A percentile compares a stretch with the other conserved stretches of the same genome.
Conservation (phyloP, 2,888 invertebrate species). For the Stenolophus ochropezus region DNA sequence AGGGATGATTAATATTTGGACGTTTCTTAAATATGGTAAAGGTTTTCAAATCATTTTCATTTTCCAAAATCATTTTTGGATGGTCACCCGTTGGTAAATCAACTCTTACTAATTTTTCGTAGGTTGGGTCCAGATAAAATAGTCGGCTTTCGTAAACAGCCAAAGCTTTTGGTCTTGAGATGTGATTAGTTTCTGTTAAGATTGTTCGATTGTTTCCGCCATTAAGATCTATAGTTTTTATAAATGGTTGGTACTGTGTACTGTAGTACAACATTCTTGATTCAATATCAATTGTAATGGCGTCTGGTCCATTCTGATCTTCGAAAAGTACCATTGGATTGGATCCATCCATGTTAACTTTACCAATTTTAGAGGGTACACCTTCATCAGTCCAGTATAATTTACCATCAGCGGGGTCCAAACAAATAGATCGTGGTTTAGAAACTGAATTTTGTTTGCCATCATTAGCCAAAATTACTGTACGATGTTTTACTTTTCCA, state of each 20-base stretch:
- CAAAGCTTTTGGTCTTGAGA: conserved; percentile 86
- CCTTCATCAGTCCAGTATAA: conserved; percentile 98
- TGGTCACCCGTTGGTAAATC: conserved; percentile 88
- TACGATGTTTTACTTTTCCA: conserved; percentile 87
- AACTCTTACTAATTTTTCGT: conserved; percentile 91
- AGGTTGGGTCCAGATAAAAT: conserved; percentile 91
- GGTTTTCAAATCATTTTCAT: conserved; percentile 91
- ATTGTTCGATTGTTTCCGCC: conserved; percentile 83
- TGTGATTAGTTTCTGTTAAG: conserved; percentile 81
- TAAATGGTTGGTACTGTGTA: conserved; percentile 82
- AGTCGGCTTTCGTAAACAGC: conserved; percentile 88
- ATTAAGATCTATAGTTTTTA: conserved; percentile 83
- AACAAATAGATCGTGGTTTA: conserved; percentile 88
- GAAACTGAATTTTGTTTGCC: conserved; percentile 91
- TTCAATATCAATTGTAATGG: conserved; percentile 87
- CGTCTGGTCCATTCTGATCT: conserved; percentile 84
- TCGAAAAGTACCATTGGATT: conserved; percentile 84
- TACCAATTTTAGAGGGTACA: conserved; percentile 91
- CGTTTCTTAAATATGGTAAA: conserved; percentile 92
- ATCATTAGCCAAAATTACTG: conserved; percentile 92
- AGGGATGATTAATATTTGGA: conserved; percentile 88
- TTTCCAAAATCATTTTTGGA: conserved; percentile 84
- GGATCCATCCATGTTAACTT: conserved; percentile 95
- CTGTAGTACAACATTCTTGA: conserved; percentile 92
- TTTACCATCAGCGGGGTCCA: conserved; percentile 95